These are phyloP conservation scores for Drosophila fungiperda DNA, from an alignment of 2,888 invertebrate genomes.

Conservation along the genomic window DNA sequence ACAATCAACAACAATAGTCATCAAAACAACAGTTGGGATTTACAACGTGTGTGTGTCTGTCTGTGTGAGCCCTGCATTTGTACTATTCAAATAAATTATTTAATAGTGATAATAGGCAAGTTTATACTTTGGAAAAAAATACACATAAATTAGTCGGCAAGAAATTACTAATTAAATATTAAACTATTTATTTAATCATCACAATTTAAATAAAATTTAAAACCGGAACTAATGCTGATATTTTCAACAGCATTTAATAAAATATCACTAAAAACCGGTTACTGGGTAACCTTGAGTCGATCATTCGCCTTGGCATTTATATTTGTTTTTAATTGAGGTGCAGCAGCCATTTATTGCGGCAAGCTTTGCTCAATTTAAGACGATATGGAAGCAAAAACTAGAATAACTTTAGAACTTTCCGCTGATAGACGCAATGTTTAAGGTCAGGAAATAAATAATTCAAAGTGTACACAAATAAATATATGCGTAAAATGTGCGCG, in stretches of 20 bases:
- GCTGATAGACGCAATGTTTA: constrained; percentile 32
- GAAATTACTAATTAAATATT: not conserved
- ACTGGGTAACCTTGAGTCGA: constrained; percentile 4
- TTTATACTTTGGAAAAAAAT: not conserved
- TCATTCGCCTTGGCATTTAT: not conserved
- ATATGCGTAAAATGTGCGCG: not conserved
- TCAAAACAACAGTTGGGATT: constrained; percentile 35
- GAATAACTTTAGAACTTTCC: constrained; percentile 10
- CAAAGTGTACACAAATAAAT: constrained; percentile 4
- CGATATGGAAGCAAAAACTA: constrained; percentile 14
- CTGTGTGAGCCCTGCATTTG: constrained; percentile 12
- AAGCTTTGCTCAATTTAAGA: constrained; percentile 72
- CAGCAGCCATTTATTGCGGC: constrained; percentile 68
- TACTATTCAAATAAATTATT: not conserved
- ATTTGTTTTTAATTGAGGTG: constrained; percentile 68
- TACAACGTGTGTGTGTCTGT: not conserved
- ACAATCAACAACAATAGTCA: constrained; percentile 46
- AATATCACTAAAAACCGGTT: not conserved
- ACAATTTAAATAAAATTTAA: not conserved
- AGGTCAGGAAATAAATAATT: constrained; percentile 12
- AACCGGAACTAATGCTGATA: not conserved
- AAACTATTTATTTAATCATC: too few species aligned
- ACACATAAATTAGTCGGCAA: not conserved
- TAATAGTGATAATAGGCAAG: not conserved
- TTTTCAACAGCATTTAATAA: not conserved